phyloP scores from a whole-genome alignment of 2,888 invertebrate genomes.

The Glyphotaelius pellucidus region DNA sequence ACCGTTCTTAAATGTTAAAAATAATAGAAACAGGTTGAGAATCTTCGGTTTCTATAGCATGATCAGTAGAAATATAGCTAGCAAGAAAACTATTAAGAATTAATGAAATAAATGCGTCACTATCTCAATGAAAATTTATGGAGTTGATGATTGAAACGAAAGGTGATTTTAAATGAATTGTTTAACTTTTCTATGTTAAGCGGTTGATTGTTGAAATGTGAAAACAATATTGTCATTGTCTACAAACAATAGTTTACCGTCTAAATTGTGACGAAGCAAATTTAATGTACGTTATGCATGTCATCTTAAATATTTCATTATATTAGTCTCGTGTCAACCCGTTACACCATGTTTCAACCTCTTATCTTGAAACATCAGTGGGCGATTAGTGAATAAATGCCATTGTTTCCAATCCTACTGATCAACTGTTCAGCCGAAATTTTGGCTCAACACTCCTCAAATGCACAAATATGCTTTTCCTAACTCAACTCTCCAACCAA shows the following conservation, averaged over 20 bases:
- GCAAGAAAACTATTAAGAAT: too few species aligned
- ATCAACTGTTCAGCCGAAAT: too few species aligned
- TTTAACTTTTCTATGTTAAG: neutral
- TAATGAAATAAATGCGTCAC: neutral
- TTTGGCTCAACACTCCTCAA: too few species aligned
- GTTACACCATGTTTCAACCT: neutral
- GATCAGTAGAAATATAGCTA: too few species aligned
- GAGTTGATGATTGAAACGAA: neutral
- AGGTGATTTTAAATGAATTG: neutral
- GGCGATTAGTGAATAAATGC: neutral
- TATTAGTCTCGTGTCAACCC: neutral
- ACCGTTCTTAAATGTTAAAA: too few species aligned
- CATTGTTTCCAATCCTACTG: too few species aligned
- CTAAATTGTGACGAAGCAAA: neutral
- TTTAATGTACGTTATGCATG: neutral
- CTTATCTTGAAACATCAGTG: neutral
- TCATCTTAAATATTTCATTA: neutral
- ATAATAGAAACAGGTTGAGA: too few species aligned
- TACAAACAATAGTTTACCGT: too few species aligned
- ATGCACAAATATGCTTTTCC: too few species aligned
- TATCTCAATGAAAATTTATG: neutral
- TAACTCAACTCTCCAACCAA: too few species aligned
- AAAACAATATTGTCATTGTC: neutral
- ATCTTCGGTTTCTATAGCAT: too few species aligned
- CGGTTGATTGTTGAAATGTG: neutral